Base-by-base conservation (phyloP, 2,113 vertebrate genomes). In the Macroglossus sobrinus region DNA sequence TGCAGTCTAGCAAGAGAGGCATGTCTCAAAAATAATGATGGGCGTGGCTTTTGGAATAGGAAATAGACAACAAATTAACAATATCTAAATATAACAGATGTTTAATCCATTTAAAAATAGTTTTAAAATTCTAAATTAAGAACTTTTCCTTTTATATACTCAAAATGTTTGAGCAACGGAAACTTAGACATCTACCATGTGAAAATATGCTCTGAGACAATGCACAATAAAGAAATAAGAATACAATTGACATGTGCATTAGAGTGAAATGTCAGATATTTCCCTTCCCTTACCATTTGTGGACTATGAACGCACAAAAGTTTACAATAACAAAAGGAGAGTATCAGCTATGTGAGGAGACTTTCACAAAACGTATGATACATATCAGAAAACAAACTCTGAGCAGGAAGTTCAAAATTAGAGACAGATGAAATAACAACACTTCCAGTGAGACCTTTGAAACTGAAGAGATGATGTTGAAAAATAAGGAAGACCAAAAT, bases 391-490 rank as follows among this genome's bases (percentile, higher is more conserved):
- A 71, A 64, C 15, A 75, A 43, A 79, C 14, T 84, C 66, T 89
- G 81, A 75, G 82, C 59, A 88, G 76, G 76, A 87, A 97, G 40
- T 43, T 63, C 28, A 38, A 76, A 84, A 91, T 90, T 79, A 93
- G 66, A 96, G 85, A 84, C 45, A 89, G 71, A 76, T 96, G 76
- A 91, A 89, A 94, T 63, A 75, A 80, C 38, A 95, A 5, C 22
- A 15, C 18, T 57, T 75, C n/a, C 43, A 72, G 61, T 43, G 45
- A 85, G 55, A 64, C n/a, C 40, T 79, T 84, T 84, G 85, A 88
- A 78, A 91, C 59, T 8, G 7, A 94, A 80, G 68, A 84, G 12
- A 63, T 10, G 69, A 9, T 30, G 21, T 2, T 78, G 82, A 75
- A 84, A 85, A 78, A 71, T 16, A 75, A 96, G 14, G 26, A 82